Evolutionary conservation across 1,140 invertebrate genomes (phyloP).

Genomic region (Marisa cornuarietis): DNA sequence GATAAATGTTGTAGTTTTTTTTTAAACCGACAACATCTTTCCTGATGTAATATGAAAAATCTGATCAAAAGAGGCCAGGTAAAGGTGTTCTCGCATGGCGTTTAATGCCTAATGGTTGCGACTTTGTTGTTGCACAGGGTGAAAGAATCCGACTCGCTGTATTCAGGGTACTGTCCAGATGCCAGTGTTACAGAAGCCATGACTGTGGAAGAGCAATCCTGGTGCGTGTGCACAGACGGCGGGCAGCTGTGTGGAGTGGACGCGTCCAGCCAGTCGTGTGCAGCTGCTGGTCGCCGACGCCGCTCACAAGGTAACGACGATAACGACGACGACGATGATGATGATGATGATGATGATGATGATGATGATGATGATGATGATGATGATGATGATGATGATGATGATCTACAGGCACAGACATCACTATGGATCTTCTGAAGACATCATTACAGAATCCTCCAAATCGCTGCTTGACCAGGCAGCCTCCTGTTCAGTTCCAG

Average conservation of each 20-base stretch:
- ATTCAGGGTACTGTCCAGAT: constrained; percentile 18
- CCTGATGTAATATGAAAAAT: too few relatives aligned
- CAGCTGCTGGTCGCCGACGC: background rate
- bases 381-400: too few relatives aligned
- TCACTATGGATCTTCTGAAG: constrained; percentile 33
- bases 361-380: too few relatives aligned
- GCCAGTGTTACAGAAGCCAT: background rate
- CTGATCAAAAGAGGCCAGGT: too few relatives aligned
- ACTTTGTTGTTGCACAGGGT: background rate
- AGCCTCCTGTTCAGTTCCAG: constrained; percentile 30
- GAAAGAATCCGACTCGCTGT: constrained; percentile 4
- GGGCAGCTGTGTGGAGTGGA: constrained; percentile 10
- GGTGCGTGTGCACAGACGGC: constrained; percentile 22
- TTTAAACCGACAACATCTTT: too few relatives aligned
- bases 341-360: too few relatives aligned
- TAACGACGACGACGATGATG: too few relatives aligned
- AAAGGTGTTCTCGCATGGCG: too few relatives aligned
- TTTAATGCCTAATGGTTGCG: too few relatives aligned
- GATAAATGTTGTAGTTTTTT: too few relatives aligned
- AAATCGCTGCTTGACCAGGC: constrained; percentile 34
- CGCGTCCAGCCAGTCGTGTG: constrained; percentile 14
- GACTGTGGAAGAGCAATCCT: background rate
- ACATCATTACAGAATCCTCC: constrained; percentile 35
- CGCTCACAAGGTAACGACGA: constrained; percentile 13
- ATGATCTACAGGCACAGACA: constrained; percentile 37